Evolutionary conservation across 53 echinoderm and acorn worm genomes (phyloP).

Genomic region (Echinarachnius parma): DNA sequence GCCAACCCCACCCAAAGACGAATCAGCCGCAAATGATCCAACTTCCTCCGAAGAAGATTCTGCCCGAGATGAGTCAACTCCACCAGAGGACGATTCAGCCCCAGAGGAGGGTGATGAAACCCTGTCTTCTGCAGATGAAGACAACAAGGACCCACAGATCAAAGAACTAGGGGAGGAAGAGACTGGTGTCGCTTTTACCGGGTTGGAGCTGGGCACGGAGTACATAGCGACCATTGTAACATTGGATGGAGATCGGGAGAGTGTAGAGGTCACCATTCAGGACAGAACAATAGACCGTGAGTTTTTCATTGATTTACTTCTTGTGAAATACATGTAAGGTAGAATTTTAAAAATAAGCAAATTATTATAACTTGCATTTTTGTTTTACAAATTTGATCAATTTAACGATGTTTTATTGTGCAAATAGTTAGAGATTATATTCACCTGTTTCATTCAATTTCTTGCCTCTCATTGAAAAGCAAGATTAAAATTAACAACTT

Average conservation of each 20-base stretch:
- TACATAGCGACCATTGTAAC: constrained; percentile 58
- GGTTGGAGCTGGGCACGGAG: constrained; percentile 53
- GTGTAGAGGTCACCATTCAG: constrained; percentile 53
- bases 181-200: constrained; percentile 44
- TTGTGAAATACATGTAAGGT: too few relatives aligned
- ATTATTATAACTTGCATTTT: too few relatives aligned
- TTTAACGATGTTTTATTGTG: too few relatives aligned
- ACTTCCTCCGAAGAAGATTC: background rate
- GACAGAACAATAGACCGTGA: constrained; percentile 45
- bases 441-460: too few relatives aligned
- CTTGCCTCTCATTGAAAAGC: too few relatives aligned
- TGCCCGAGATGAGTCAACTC: background rate
- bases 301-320: too few relatives aligned
- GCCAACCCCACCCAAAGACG: background rate
- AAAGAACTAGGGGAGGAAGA: constrained; percentile 23
- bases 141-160: background rate
- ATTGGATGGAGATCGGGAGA: constrained; percentile 54
- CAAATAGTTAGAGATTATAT: too few relatives aligned
- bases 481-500: too few relatives aligned
- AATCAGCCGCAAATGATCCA: background rate
- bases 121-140: background rate
- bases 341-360: too few relatives aligned
- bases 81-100: background rate
- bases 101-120: background rate
- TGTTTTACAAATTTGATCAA: too few relatives aligned